Percentiles rank a stretch among this genome's conserved stretches.
These are phyloP conservation scores for Epinotia nisella DNA, from an alignment of 2,888 invertebrate genomes.

Conservation along the genomic window DNA sequence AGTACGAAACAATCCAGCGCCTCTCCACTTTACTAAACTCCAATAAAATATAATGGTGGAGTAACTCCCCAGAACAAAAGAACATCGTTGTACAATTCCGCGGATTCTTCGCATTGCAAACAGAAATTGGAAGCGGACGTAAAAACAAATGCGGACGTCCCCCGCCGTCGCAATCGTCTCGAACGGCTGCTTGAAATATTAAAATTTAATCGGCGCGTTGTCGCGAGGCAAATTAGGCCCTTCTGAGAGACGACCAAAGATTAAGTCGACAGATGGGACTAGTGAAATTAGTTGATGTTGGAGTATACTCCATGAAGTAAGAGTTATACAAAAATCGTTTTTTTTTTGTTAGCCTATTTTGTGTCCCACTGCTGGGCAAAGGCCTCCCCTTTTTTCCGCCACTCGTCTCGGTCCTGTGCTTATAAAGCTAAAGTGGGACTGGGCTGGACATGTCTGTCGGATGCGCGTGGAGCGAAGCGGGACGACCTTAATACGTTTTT, in stretches of 20 bases:
- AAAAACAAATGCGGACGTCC: conserved; percentile 54
- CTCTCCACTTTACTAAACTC: conserved; percentile 21
- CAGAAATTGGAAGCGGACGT: conserved; percentile 19
- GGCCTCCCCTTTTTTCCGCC: too few relatives aligned
- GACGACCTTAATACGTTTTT: too few relatives aligned
- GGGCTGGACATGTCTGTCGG: too few relatives aligned
- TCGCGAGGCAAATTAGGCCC: conserved; percentile 84
- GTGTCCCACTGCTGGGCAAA: too few relatives aligned
- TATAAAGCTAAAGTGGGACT: too few relatives aligned
- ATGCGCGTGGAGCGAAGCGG: too few relatives aligned
- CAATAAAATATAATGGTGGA: conserved; percentile 26
- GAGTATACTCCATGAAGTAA: not conserved
- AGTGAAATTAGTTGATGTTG: not conserved
- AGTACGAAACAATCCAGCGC: not conserved
- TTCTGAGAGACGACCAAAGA: conserved; percentile 74
- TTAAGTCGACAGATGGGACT: conserved; percentile 41
- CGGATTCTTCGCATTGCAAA: conserved; percentile 9
- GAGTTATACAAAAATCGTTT: too few relatives aligned
- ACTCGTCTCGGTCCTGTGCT: too few relatives aligned
- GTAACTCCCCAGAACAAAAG: conserved; percentile 6
- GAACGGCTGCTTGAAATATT: conserved; percentile 81
- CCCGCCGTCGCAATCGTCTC: conserved; percentile 69
- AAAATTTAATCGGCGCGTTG: conserved; percentile 85
- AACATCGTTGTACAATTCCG: conserved; percentile 16
- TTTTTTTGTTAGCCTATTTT: too few relatives aligned